Conservation (phyloP, 92 coral and sea anemone species). For the Meandrina meandrites region DNA sequence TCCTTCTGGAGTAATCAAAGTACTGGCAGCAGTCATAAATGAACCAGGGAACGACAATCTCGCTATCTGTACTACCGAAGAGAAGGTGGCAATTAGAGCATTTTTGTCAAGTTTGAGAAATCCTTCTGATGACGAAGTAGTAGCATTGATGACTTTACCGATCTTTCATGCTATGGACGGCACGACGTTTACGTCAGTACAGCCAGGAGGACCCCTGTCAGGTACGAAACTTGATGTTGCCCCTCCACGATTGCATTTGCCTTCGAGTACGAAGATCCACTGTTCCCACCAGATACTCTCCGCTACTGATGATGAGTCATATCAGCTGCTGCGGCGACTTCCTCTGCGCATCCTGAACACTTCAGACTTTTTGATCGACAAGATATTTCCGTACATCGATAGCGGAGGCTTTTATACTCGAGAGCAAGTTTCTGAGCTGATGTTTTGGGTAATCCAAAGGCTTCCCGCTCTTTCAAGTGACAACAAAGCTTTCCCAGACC, state of each 20-base stretch:
- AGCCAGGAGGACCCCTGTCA: constrained; percentile 63
- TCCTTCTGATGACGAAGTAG: constrained; percentile 87
- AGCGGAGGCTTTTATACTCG: constrained; percentile 67
- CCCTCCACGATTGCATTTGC: constrained; percentile 81
- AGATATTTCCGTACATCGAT: constrained; percentile 84
- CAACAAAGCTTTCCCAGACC: constrained; percentile 83
- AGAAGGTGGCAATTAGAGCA: constrained; percentile 74
- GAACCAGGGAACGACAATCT: constrained; percentile 53
- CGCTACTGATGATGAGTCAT: constrained; percentile 91
- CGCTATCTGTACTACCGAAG: constrained; percentile 59
- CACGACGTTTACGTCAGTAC: constrained; percentile 73
- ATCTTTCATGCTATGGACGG: constrained; percentile 88
- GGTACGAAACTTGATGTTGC: constrained; percentile 79
- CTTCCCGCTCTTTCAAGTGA: constrained; percentile 85
- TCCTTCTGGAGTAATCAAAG: constrained; percentile 89
- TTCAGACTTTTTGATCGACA: constrained; percentile 78
- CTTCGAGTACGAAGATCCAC: constrained; percentile 71
- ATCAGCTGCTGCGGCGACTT: constrained; percentile 81
- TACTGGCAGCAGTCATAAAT: constrained; percentile 60
- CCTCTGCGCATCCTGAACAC: constrained; percentile 81
- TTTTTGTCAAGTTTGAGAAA: constrained; percentile 82
- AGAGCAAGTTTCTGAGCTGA: constrained; percentile 77
- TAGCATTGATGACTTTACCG: constrained; percentile 84
- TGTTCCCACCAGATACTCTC: constrained; percentile 79
- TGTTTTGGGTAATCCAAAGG: constrained; percentile 91